Base-by-base conservation (phyloP, 2,797 vertebrate genomes). In the Premnoplex brunnescens region DNA sequence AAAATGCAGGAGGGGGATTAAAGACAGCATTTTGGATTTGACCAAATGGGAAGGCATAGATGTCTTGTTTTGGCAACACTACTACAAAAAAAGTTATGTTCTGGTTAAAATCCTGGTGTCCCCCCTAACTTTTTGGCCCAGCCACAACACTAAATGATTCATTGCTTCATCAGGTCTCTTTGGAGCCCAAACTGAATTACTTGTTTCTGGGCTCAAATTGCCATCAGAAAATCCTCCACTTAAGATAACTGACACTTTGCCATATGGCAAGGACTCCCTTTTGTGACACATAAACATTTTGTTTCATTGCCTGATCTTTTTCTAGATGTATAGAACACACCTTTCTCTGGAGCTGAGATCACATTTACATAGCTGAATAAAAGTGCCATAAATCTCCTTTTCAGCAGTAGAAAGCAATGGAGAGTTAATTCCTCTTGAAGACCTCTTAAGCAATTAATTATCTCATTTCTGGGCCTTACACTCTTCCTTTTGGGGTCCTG, bases 101-200 rank as follows among this genome's bases (percentile, higher is more conserved):
- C n/a, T 92, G 81, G 71, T 52, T 91, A 87, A 94, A 85, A 85
- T 23, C 34, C 78, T 89, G 30, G 55, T 85, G 52, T 64, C 89
- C 79, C 52, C 1, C 1, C 48, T 89, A 87, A 71, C 71, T 69
- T 92, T 87, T 89, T 89, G 75, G 44, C 41, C 78, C n/a, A 76
- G 14, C 37, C 87, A 83, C 55, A 87, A 76, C n/a, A 74, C 32
- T 87, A 85, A 95, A 89, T 82, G 87, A 76, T 54, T 71, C 37
- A 77, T 63, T 82, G 62, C 27, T 66, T 48, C 9, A 8, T 37
- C 49, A 77, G 68, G 32, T 73, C 52, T 74, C 14, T 83, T 83
- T 89, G 46, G 36, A 80, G 19, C 8, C 21, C 36, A 49, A 76
- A 84, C 58, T 74, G 46, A 92, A 89, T 77, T 51, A 76, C 22